Conservation (phyloP, 2,113 vertebrate species). For the Meleagris gallopavo region DNA sequence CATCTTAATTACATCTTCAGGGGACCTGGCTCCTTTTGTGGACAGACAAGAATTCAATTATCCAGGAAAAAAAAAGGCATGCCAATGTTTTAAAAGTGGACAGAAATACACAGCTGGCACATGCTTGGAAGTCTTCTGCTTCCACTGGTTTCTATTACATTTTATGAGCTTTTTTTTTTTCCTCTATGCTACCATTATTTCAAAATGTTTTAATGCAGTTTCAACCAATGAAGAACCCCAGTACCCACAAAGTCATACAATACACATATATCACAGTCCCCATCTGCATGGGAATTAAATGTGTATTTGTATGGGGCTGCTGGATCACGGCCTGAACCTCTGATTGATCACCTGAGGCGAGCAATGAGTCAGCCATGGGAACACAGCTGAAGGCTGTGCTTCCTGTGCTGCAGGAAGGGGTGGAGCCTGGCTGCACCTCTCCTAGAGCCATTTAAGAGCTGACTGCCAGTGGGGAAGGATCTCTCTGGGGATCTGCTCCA, state of each 20-base stretch:
- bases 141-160: no score
- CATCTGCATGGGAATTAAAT: background rate
- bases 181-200: background rate
- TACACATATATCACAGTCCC: background rate
- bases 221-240: background rate
- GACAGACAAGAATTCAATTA: background rate
- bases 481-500: no score
- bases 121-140: background rate
- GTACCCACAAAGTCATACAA: background rate
- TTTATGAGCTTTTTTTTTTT: background rate
- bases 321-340: no score
- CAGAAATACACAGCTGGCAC: no score
- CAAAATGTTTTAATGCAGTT: background rate
- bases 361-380: no score
- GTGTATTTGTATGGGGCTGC: no score
- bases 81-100: background rate
- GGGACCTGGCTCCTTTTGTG: background rate
- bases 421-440: no score
- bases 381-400: no score
- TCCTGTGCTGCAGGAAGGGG: no score
- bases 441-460: no score
- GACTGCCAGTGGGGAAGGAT: no score
- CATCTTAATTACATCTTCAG: background rate
- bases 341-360: no score
- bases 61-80: background rate